Percentiles rank a stretch among this genome's conserved stretches.
Evolutionary conservation across 2,797 vertebrate species (phyloP).

Genomic region (Echiichthys vipera): DNA sequence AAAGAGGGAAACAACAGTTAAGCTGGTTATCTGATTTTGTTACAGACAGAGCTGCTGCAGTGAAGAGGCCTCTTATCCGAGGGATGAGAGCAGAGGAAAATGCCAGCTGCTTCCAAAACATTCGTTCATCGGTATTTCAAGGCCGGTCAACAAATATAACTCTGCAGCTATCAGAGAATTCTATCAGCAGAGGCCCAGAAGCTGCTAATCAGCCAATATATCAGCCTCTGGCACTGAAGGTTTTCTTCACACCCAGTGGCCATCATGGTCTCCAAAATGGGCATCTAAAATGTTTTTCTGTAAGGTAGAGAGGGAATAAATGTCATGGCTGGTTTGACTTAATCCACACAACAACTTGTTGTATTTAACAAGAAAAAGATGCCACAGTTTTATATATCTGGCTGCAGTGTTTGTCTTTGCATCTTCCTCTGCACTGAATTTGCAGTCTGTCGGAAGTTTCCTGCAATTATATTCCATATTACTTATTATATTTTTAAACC

Average conservation of each 20-base stretch:
- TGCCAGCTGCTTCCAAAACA: constrained; percentile 69
- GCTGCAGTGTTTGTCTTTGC: constrained; percentile 12
- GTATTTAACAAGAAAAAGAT: constrained; percentile 28
- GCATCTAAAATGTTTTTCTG: constrained; percentile 41
- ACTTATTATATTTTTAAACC: not conserved
- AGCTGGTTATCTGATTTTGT: constrained; percentile 70
- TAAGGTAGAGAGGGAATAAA: constrained; percentile 54
- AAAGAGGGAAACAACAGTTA: constrained; percentile 59
- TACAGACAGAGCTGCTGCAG: constrained; percentile 51
- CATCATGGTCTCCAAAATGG: constrained; percentile 42
- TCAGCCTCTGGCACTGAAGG: constrained; percentile 60
- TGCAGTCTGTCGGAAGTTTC: not conserved
- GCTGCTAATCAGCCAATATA: constrained; percentile 66
- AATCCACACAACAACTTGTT: constrained; percentile 39
- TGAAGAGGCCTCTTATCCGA: constrained; percentile 62
- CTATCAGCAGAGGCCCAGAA: constrained; percentile 59
- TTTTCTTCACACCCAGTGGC: constrained; percentile 40
- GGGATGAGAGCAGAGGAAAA: constrained; percentile 66
- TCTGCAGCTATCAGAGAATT: constrained; percentile 55
- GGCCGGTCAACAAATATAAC: constrained; percentile 54
- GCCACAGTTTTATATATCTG: constrained; percentile 11
- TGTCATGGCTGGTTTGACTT: constrained; percentile 69
- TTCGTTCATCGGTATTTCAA: constrained; percentile 49
- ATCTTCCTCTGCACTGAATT: constrained; percentile 9
- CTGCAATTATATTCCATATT: not conserved